Base-by-base conservation (phyloP, 2,888 invertebrate genomes). In the Ernsta delagoae region DNA sequence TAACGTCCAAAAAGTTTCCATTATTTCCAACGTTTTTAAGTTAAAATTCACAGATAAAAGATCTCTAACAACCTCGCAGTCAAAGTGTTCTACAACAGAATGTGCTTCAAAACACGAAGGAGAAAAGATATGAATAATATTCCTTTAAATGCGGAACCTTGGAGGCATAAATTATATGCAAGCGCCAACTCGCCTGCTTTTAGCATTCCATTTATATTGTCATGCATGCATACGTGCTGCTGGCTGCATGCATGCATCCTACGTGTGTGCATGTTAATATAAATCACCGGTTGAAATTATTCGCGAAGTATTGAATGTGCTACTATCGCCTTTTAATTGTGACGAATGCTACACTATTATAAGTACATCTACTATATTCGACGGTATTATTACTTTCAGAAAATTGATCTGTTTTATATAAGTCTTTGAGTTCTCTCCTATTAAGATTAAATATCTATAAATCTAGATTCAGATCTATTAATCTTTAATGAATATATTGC, bases 131-230 rank as follows among this genome's bases (percentile, higher is more conserved):
- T 68, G 62, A 68, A 69, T 69, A 69, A 63, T 69, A 63, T 69
- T 69, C 63, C 63, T 59, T 68, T 63, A 68, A 68, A 68, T 31
- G 62, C 62, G 57, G 62, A 59, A 68, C 62, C 50, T 68, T 59
- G 50, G 62, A 41, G 50, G 57, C 68, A 68, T 68, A 68, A 68
- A 68, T 68, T 63, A 68, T 68, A 50, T 57, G 57, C 48, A 50
- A 50, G 62, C 68, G 62, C 57, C 68, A 68, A 68, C 67, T 62
- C 61, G 67, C 67, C 56, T 57, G 67, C 61, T 68, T 68, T 68
- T 63, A 63, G 68, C 68, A 63, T 68, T 68, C 62, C 68, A 68
- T 68, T 68, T 62, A 68, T 68, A 68, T 68, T 62, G 68, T 68
- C 56, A 61, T 67, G 61, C 67, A 68, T 67, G 62, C 57, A 62